Base-by-base conservation (phyloP, 2,113 vertebrate species). In the Triplophysa rosa region DNA sequence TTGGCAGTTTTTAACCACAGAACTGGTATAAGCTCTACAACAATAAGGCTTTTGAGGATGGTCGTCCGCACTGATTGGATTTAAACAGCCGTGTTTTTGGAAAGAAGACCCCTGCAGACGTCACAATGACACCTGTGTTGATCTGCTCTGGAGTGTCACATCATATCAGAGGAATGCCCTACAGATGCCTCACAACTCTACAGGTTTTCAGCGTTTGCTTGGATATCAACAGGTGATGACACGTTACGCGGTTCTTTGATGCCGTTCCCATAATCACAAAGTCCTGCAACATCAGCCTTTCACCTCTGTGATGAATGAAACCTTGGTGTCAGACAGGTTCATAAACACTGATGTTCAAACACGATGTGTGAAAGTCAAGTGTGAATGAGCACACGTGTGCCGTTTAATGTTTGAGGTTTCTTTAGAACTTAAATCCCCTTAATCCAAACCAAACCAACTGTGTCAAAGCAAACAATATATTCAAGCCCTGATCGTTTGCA, bases 61-160 rank as follows among this genome's bases (percentile, higher is more conserved):
- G 52, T 49, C 52, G 26, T 64, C 80, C 40, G n/a, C 69, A 83
- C 82, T 87, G 88, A 91, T 88, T 87, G 87, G 84, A 77, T 86
- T 89, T 87, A 87, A 90, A 89, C 88, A 90, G 90, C 88, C 83
- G 88, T 86, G 85, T 52, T 82, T 81, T 89, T 89, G 89, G 89
- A 89, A 52, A 2, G 78, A 52, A 2, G 86, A 74, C 52, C 88
- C 89, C 87, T 90, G 86, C 81, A 91, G 91, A 88, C 91, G 87
- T 86, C 77, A 83, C 81, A 90, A 91, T 93, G 92, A 91, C 80
- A 86, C 81, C 79, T 89, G 88, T 88, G 90, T 92, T 92, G 89
- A 90, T 88, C 85, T 59, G 72, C 71, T 82, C 72, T 73, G 54
- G 17, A 82, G 76, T 78, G 74, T 68, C 40, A n/a, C 68, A 29